phyloP scores from a whole-genome alignment of 2,888 invertebrate species.

The Trissolcus brochymenae region DNA sequence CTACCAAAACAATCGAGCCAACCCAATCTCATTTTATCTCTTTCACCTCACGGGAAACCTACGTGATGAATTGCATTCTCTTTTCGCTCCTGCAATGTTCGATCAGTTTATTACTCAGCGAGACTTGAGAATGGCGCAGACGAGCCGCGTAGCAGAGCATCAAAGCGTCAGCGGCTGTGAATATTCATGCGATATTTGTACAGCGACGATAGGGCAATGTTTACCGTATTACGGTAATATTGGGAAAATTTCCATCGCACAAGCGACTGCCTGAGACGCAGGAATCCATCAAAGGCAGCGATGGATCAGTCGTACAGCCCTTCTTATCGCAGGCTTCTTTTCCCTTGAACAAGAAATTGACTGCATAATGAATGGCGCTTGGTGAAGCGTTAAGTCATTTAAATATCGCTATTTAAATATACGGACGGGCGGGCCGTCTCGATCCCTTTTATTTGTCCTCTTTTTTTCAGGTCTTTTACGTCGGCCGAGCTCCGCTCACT shows the following conservation, averaged over 20 bases:
- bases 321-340: conserved; percentile 39
- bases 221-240: conserved; percentile 55
- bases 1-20: conserved; percentile 29
- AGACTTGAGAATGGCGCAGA: conserved; percentile 6
- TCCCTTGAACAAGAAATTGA: conserved; percentile 56
- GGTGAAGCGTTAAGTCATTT: conserved; percentile 57
- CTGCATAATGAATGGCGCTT: conserved; percentile 57
- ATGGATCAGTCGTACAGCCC: conserved; percentile 43
- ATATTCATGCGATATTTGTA: conserved; percentile 51
- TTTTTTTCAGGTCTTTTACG: conserved; percentile 21
- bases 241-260: conserved; percentile 58
- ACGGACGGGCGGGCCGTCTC: conserved; percentile 26
- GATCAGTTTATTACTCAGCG: conserved; percentile 12
- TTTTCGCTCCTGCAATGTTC: conserved; percentile 5
- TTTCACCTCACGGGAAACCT: not conserved
- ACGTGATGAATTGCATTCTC: conserved; percentile 2
- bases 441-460: conserved; percentile 43
- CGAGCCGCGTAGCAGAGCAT: conserved; percentile 15
- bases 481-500: conserved; percentile 8
- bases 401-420: conserved; percentile 58
- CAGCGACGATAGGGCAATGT: conserved; percentile 26
- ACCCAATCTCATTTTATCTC: conserved; percentile 15
- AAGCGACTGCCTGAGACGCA: conserved; percentile 37
- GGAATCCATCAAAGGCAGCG: conserved; percentile 52
- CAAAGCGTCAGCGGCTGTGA: conserved; percentile 30